Conservation (phyloP, 2,888 invertebrate genomes). For the Lacanobia oleracea region DNA sequence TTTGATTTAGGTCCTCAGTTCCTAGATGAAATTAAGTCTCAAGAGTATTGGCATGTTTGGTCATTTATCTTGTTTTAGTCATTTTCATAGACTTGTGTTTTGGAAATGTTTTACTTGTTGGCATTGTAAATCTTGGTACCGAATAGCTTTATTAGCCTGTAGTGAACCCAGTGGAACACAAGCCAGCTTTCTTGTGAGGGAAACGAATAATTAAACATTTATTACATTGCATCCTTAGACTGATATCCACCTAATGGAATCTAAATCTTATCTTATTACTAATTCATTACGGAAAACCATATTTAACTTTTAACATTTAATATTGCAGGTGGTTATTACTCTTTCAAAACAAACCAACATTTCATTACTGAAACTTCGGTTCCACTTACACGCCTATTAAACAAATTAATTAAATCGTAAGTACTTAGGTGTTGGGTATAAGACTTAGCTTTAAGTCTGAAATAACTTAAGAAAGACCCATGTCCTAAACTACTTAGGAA, state of each 20-base stretch:
- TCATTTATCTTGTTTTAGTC: neutral
- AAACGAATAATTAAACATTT: no score
- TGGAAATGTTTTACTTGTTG: no score
- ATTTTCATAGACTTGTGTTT: neutral
- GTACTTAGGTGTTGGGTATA: conserved; percentile 9
- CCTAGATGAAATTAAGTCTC: neutral
- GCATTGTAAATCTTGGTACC: neutral
- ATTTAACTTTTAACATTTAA: neutral
- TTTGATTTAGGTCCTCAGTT: neutral
- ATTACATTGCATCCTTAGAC: no score
- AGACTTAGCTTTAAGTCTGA: conserved; percentile 8
- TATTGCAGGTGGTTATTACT: neutral
- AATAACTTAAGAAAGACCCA: conserved; percentile 10
- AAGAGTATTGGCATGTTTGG: neutral
- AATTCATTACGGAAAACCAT: no score
- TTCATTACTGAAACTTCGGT: neutral
- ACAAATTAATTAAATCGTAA: conserved; percentile 48
- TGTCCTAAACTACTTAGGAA: conserved; percentile 32
- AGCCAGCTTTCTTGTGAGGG: no score
- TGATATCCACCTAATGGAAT: no score
- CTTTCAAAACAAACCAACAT: neutral
- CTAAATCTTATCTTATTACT: no score
- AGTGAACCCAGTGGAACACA: no score
- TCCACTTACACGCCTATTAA: conserved; percentile 7
- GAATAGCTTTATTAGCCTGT: neutral